Evolutionary conservation across 2,797 vertebrate species (phyloP), one percentile per base, ranked within the genome.

Genomic region (Propithecus perrieri): DNA sequence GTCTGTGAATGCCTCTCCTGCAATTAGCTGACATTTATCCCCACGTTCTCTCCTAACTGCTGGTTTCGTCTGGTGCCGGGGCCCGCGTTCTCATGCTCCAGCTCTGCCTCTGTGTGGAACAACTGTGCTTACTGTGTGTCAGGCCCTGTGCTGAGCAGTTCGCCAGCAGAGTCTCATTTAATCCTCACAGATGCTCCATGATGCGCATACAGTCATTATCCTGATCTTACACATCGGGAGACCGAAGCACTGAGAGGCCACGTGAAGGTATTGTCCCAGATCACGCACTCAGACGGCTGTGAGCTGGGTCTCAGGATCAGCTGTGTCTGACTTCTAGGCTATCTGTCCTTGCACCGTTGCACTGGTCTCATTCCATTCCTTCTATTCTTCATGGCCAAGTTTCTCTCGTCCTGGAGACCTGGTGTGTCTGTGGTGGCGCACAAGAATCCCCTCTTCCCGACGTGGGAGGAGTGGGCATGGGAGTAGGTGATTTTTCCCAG

Each of bases 401-500:
- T 65, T 20, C 15, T 89, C 80, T 96, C 5, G 13, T 55, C 7
- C 33, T 14, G 43, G 74, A 80, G 71, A 63, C 28, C 22, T 5
- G 8, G 71, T 48, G 74, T n/a, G 35, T 78, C n/a, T 63, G 30
- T 69, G 12, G 7, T 76, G 20, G 20, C 20, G 6, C 4, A 7
- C 13, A 28, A 4, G 14, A 30, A 57, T 38, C 15, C 10, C 80
- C 22, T 28, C 63, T 67, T 53, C 28, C 48, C 11, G 55, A 95
- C 24, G 13, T 55, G 5, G 41, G 57, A 33, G 20, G 2, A 38
- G 74, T 10, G 17, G 17, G 7, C 24, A 3, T 48, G 10, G 10
- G 24, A 7, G 5, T 7, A 0, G 71, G 5, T 76, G 43, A 26
- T 3, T 22, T 13, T 33, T 79, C 24, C 1, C 46, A 0, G 1